Conservation (phyloP, 2,113 vertebrate species). For the Microcebus griseorufus region DNA sequence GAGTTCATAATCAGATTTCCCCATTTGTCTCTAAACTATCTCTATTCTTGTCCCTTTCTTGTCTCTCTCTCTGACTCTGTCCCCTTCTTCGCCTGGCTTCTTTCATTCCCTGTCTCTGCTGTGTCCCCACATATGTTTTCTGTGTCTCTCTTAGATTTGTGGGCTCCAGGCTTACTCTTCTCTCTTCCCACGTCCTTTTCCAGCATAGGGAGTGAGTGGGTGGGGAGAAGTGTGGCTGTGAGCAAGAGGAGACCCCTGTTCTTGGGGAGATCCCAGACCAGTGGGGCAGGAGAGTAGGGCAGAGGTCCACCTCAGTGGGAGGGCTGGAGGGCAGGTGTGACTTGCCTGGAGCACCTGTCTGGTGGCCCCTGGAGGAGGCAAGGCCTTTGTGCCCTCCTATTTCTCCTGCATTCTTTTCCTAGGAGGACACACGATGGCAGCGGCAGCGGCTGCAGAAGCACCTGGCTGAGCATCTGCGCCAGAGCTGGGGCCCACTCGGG, state of each 20-base stretch:
- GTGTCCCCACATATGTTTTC: background rate
- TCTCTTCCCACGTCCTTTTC: background rate
- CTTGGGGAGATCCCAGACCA: background rate
- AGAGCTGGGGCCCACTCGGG: conserved; percentile 71
- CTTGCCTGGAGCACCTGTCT: background rate
- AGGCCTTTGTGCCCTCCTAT: background rate
- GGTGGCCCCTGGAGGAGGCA: background rate
- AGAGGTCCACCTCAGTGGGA: background rate
- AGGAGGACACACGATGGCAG: conserved; percentile 90
- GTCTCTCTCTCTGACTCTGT: background rate
- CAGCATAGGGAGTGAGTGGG: background rate
- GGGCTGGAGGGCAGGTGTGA: background rate
- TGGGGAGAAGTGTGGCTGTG: background rate
- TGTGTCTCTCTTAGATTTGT: background rate
- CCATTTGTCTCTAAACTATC: background rate
- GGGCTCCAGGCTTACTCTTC: background rate
- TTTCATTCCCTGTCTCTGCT: background rate
- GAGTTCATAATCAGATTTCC: background rate
- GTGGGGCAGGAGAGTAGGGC: background rate
- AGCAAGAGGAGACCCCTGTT: background rate
- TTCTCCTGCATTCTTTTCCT: background rate
- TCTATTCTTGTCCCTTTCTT: background rate
- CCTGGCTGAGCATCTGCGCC: conserved; percentile 89
- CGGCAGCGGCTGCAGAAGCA: conserved; percentile 87
- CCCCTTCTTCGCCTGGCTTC: background rate